Evolutionary conservation across 1,140 invertebrate species (phyloP).

Genomic region (Lordiphosa mommai): DNA sequence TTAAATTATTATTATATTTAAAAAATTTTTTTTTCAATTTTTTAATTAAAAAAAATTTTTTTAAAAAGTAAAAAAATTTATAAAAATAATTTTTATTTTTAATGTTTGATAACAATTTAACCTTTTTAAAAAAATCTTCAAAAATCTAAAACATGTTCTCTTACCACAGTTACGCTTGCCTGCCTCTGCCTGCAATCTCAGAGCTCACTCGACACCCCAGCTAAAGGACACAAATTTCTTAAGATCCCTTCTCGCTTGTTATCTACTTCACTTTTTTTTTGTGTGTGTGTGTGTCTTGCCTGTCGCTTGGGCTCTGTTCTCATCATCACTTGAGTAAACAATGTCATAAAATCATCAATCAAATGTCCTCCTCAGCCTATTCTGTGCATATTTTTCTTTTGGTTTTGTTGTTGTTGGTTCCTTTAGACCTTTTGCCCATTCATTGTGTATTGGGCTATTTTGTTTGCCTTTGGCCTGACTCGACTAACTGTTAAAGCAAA

Average conservation of each 20-base stretch:
- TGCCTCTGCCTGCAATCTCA: slow-evolving; percentile 17
- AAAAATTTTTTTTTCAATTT: no score
- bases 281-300: neutral
- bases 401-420: slow-evolving; percentile 25
- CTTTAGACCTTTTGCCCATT: slow-evolving; percentile 19
- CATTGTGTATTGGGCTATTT: slow-evolving; percentile 24
- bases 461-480: slow-evolving; percentile 9
- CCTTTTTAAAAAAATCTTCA: no score
- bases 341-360: slow-evolving; percentile 78
- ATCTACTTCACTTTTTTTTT: neutral
- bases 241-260: slow-evolving; percentile 3
- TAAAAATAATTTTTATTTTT: no score
- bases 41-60: no score
- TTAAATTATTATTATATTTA: no score
- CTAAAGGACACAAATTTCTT: slow-evolving; percentile 13
- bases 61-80: no score
- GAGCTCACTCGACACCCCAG: slow-evolving; percentile 14
- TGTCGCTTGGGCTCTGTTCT: slow-evolving; percentile 22
- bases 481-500: slow-evolving; percentile 48
- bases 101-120: no score
- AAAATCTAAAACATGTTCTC: no score
- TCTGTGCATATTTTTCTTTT: slow-evolving; percentile 2
- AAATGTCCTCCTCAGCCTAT: slow-evolving; percentile 24
- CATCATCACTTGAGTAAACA: slow-evolving; percentile 76
- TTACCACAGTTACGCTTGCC: neutral